Conservation (phyloP, 2,888 invertebrate species). For the Chrysotoxum bicinctum region DNA sequence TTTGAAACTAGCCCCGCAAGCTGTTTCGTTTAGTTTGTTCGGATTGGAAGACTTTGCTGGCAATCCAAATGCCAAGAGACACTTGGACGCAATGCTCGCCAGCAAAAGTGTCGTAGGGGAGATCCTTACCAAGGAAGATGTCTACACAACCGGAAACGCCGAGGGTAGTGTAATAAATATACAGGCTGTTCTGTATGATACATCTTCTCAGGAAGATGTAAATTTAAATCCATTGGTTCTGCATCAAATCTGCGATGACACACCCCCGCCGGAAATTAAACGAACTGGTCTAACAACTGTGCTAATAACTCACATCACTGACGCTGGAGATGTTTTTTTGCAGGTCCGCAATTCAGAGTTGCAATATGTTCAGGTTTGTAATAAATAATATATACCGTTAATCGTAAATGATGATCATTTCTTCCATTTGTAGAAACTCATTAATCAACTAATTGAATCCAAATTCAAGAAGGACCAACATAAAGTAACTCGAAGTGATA, state of each 20-base stretch:
- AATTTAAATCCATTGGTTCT: conserved; percentile 85
- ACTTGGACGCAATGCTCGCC: conserved; percentile 81
- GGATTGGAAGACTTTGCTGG: conserved; percentile 86
- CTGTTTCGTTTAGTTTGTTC: conserved; percentile 86
- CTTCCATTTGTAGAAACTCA: conserved; percentile 73
- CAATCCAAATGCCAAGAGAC: conserved; percentile 79
- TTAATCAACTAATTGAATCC: conserved; percentile 77
- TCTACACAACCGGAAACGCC: conserved; percentile 73
- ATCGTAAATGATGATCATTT: background rate
- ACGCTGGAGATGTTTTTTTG: conserved; percentile 79
- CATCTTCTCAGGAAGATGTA: conserved; percentile 85
- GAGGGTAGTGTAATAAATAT: conserved; percentile 78
- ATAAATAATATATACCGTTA: background rate
- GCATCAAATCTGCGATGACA: conserved; percentile 82
- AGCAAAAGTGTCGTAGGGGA: conserved; percentile 84
- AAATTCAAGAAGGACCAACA: conserved; percentile 79
- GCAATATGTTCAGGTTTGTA: conserved; percentile 78
- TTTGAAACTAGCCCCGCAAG: conserved; percentile 87
- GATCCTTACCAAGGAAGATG: conserved; percentile 80
- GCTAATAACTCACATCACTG: conserved; percentile 78
- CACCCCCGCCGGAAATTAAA: conserved; percentile 78
- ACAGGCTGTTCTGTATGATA: conserved; percentile 86
- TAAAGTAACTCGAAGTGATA: conserved; percentile 76
- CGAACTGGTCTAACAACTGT: conserved; percentile 77
- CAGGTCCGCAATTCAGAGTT: conserved; percentile 78